A percentile compares a stretch with the other conserved stretches of the same genome.
Conservation (phyloP, 2,113 vertebrate genomes). For the Rana temporaria region DNA sequence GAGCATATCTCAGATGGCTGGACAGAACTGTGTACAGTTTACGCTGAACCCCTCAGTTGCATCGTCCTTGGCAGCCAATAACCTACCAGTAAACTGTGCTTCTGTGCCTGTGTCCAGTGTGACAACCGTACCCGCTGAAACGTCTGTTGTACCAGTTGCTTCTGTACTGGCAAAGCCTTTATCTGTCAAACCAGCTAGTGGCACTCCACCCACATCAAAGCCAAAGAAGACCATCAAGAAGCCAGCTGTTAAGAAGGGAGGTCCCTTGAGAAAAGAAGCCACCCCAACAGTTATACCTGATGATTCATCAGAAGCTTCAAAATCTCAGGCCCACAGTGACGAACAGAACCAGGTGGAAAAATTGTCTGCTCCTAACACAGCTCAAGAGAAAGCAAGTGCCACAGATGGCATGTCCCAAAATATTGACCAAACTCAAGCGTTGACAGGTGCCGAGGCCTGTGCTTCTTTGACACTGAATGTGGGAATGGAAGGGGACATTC, state of each 20-base stretch:
- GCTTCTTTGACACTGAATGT: not conserved
- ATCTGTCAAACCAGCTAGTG: conserved; percentile 57
- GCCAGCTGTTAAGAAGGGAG: conserved; percentile 74
- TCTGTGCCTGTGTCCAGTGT: conserved; percentile 64
- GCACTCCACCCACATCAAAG: conserved; percentile 64
- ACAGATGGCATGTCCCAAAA: not conserved
- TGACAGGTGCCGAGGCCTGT: not conserved
- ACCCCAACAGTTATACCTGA: conserved; percentile 64
- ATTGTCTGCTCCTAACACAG: not conserved
- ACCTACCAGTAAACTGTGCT: conserved; percentile 62
- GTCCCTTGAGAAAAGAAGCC: conserved; percentile 62
- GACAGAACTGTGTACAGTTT: conserved; percentile 80
- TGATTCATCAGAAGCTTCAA: not conserved
- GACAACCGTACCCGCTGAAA: conserved; percentile 63
- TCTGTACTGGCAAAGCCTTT: conserved; percentile 62
- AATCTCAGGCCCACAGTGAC: conserved; percentile 47
- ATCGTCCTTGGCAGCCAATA: conserved; percentile 23
- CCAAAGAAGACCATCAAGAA: conserved; percentile 82
- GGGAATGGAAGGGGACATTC: too few relatives aligned
- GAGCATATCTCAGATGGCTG: conserved; percentile 93
- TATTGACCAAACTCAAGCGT: not conserved
- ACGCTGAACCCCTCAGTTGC: conserved; percentile 67
- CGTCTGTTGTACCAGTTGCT: conserved; percentile 60
- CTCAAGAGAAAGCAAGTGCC: not conserved
- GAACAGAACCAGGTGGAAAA: conserved; percentile 53